Base-by-base conservation (phyloP, 2,797 vertebrate species). In the Peromyscus eremicus region DNA sequence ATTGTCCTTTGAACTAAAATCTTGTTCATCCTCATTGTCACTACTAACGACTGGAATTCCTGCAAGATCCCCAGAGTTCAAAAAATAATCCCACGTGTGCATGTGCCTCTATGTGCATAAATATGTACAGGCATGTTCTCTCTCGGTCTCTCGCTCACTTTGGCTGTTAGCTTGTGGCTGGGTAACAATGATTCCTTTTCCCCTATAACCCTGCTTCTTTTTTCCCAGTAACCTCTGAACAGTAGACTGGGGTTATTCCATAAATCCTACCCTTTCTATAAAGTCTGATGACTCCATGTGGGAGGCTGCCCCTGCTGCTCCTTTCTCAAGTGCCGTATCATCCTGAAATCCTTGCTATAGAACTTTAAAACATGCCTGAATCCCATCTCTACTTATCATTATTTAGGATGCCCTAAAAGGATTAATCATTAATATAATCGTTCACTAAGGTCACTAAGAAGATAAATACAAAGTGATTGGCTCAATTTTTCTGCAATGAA, bases 41-140 rank as follows among this genome's bases (percentile, higher is more conserved):
- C 98, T 99, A 97, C 98, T 98, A 98, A 99, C 96, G 96, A 99
- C 98, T 86, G 99, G 99, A 98, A 99, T 99, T 98, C 98, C 98
- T 94, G 98, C 98, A 97, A 99, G 98, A 97, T 99, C 98, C 98
- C 99, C 98, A 81, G 98, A 99, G 98, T 99, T 99, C 98, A 99
- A 98, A 97, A 99, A 99, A 98, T 98, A 99, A 98, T 99, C 99
- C 55, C 7, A 2, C 23, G 19, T 27, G 2, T 66, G 40, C 32
- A 34, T 16, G 76, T 7, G 25, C 7, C 21, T 37, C 6, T 11
- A 23, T 52, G 13, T 43, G 29, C 1, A 9, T 11, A 64, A 7
- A 55, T 6, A n/a, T 13, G 49, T 19, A 19, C 6, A 1, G 21
- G 13, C 2, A 2, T 57, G 6, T 19, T 5, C 11, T 8, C 68